Evolutionary conservation across 2,888 invertebrate species (phyloP), one percentile per base, ranked within the genome.

Genomic region (Ophioninae sp.): DNA sequence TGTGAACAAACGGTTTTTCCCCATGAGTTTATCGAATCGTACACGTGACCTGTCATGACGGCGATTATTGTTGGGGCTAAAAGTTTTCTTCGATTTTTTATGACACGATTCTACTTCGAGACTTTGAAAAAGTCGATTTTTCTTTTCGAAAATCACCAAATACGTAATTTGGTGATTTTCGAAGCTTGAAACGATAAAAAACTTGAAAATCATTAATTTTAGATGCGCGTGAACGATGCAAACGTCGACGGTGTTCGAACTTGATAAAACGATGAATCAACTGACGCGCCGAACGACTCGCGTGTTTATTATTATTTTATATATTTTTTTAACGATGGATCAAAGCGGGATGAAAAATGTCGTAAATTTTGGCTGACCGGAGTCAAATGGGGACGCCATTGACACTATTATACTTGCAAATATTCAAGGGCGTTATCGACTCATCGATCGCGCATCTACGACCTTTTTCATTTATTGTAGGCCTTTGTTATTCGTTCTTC

Each of bases 401-500:
- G 44, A 30, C 39, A 59, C 30, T 30, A 30, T 39, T 21, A 41
- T 59, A 72, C 72, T 59, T 72, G 72, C 59, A 59, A 72, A 72
- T 59, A 20, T 59, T 72, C 72, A 72, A 72, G 59, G 72, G 41
- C 59, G 50, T 10, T 50, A 70, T 70, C 59, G 72, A 72, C 72
- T 39, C 72, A 59, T 72, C 72, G 56, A 59, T 72, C 50, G 37
- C 72, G 59, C 59, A 39, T 39, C 59, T 44, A 44, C 50, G 39
- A 17, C 59, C 41, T 8, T 13, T 37, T 59, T 13, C 21, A 56
- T 64, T 74, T 37, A 21, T 50, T 50, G 17, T 50, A 13, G 13
- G n/a, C 8, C 1, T 17, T 30, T 64, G 21, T 57, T 57, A 62
- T 75, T 57, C 23, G 65, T 56, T 39, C 57, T 64, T 64, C 64